Base-by-base conservation (phyloP, 2,113 vertebrate genomes). In the Phaethornis superciliosus region DNA sequence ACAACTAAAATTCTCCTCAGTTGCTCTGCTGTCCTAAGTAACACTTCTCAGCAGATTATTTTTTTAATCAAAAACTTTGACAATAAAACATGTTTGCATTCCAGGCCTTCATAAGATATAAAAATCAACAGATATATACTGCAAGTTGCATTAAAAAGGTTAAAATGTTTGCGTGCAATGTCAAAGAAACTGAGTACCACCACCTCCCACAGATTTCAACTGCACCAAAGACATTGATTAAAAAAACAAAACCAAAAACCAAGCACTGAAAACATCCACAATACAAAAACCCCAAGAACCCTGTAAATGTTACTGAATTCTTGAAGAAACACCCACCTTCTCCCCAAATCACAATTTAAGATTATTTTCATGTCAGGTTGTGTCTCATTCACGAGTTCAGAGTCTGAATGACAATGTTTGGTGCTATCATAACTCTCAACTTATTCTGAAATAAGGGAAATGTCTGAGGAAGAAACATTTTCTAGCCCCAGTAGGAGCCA, bases 401-500 rank as follows among this genome's bases (percentile, higher is more conserved):
- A 89, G 77, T 42, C 59, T 69, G 79, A 80, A 49, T 79, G n/a
- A 37, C 59, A 58, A n/a, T n/a, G 28, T 33, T 85, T 63, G 55
- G 13, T 59, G 46, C 72, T 74, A 63, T 51, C 10, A 5, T 72
- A 65, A 83, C 59, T 80, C 46, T 64, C 75, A 72, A 67, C 28
- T 85, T 91, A 56, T 40, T 77, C 44, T 56, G 33, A 91, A 94
- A 74, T 47, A 88, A 70, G 52, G 46, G 40, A 79, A 70, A 83
- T 56, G 28, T 74, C 68, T 85, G 71, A 93, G 55, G 21, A 70
- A 85, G 27, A 76, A 40, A 89, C 20, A 65, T 87, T 72, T 76
- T 82, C 93, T 52, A 91, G 75, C 60, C 49, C 47, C 71, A 68
- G 64, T 46, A 85, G 64, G 84, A 93, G 76, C 59, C n/a, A 91